phyloP scores from a whole-genome alignment of 2,113 vertebrate genomes.

The Chloroceryle aenea region DNA sequence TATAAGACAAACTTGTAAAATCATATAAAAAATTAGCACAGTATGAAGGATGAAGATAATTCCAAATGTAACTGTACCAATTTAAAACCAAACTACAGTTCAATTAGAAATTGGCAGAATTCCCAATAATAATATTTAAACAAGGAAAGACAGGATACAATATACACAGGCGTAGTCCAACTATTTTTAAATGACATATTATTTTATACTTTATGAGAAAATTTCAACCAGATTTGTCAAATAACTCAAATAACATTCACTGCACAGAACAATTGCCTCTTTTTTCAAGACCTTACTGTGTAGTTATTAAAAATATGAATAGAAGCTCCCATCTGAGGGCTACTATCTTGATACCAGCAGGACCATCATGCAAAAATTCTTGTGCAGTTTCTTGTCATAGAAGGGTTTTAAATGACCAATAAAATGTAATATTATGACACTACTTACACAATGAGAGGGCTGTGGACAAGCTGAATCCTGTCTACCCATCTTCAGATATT shows the following conservation, averaged over 20 bases:
- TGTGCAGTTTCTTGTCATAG: not conserved
- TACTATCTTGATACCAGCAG: not conserved
- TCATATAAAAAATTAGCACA: not conserved
- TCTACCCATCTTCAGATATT: not conserved
- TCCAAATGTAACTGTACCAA: conserved; percentile 12
- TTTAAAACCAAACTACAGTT: conserved; percentile 52
- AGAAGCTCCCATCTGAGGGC: not conserved
- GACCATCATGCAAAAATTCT: not conserved
- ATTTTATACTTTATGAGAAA: conserved; percentile 15
- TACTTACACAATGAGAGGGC: not conserved
- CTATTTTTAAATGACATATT: conserved; percentile 52
- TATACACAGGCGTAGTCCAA: not conserved
- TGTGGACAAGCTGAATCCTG: not conserved
- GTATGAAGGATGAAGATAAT: not conserved
- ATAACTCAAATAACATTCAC: not conserved
- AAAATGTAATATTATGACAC: not conserved
- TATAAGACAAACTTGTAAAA: conserved; percentile 43
- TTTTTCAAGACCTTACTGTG: not conserved
- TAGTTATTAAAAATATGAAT: not conserved
- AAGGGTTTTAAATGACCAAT: not conserved
- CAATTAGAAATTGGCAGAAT: conserved; percentile 33
- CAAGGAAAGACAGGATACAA: conserved; percentile 41
- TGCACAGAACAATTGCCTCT: not conserved
- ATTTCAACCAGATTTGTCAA: conserved; percentile 22
- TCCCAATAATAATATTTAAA: conserved; percentile 65